These are phyloP conservation scores for Dioctria linearis DNA, from an alignment of 2,888 invertebrate genomes.

Conservation along the genomic window DNA sequence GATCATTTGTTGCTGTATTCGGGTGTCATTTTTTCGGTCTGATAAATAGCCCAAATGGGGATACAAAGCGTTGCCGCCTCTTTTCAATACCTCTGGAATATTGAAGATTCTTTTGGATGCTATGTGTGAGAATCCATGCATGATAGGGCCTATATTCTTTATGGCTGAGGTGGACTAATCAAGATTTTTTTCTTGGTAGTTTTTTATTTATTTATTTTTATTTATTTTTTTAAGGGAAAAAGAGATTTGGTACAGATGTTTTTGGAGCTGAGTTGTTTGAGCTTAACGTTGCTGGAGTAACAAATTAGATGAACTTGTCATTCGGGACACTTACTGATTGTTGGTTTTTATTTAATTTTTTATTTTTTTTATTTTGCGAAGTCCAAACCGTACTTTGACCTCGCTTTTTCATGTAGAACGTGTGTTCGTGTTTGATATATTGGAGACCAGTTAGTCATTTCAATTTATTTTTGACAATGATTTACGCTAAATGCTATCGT, in stretches of 20 bases:
- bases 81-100: conserved; percentile 39
- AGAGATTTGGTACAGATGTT: background rate
- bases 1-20: conserved; percentile 55
- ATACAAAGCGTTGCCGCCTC: conserved; percentile 51
- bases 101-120: background rate
- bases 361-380: no score
- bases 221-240: background rate
- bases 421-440: background rate
- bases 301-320: conserved; percentile 50
- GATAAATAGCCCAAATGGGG: conserved; percentile 46
- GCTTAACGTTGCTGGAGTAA: background rate
- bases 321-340: background rate
- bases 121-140: conserved; percentile 10
- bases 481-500: background rate
- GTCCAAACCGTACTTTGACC: no score
- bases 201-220: background rate
- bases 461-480: background rate
- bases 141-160: conserved; percentile 39
- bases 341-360: background rate
- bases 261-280: background rate
- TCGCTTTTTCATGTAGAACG: no score
- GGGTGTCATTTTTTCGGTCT: conserved; percentile 43
- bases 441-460: background rate
- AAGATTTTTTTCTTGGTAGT: background rate
- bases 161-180: conserved; percentile 41